phyloP scores from a whole-genome alignment of 1,140 invertebrate species.

The Drosophila repletoides region DNA sequence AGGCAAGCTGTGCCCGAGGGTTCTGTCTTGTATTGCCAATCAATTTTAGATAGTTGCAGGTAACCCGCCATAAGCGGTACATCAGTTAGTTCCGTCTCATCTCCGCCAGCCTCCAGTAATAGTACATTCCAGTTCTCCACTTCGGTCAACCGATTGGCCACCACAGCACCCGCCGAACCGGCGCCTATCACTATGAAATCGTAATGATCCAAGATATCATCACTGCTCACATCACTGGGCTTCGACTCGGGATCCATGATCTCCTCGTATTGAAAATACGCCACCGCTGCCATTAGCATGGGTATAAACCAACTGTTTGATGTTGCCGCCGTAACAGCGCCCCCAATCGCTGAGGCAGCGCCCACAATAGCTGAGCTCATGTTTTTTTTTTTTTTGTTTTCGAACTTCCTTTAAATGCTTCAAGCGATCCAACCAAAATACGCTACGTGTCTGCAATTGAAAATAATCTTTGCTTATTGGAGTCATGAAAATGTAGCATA shows the following conservation, averaged over 20 bases:
- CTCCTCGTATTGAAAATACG: slow-evolving; percentile 92
- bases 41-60: slow-evolving; percentile 92
- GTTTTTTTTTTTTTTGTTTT: not conserved
- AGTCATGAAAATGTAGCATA: too few species aligned
- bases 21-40: slow-evolving; percentile 97
- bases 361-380: slow-evolving; percentile 83
- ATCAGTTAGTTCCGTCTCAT: slow-evolving; percentile 95
- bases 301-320: slow-evolving; percentile 89
- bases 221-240: slow-evolving; percentile 86
- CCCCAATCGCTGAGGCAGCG: slow-evolving; percentile 84
- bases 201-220: slow-evolving; percentile 86
- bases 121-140: slow-evolving; percentile 92
- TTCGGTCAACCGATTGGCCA: slow-evolving; percentile 92
- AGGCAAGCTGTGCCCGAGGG: slow-evolving; percentile 92
- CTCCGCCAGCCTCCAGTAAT: slow-evolving; percentile 94
- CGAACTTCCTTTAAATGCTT: too few species aligned
- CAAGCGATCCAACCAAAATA: too few species aligned
- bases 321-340: slow-evolving; percentile 84
- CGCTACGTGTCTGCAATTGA: slow-evolving; percentile 58
- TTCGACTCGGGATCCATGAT: slow-evolving; percentile 89
- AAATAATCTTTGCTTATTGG: slow-evolving; percentile 2
- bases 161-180: slow-evolving; percentile 96
- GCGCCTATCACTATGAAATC: slow-evolving; percentile 96
- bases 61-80: slow-evolving; percentile 94
- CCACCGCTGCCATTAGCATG: slow-evolving; percentile 89